Conservation (phyloP, 2,113 vertebrate genomes). For the Theristicus caerulescens region DNA sequence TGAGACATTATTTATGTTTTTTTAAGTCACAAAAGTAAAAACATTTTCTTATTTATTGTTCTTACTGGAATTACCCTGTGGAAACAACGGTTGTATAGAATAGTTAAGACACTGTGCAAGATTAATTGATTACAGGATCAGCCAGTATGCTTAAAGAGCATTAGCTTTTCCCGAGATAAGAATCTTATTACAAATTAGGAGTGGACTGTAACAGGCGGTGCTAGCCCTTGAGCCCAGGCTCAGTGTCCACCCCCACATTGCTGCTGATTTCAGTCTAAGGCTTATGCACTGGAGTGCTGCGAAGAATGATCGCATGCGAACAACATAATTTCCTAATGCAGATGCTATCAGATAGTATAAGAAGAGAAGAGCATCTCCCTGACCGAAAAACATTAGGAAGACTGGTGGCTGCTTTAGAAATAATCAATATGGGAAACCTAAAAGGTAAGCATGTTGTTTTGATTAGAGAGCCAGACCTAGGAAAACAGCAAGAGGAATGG, state of each 20-base stretch:
- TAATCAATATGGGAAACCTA: background rate
- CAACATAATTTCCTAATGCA: background rate
- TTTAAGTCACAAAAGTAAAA: background rate
- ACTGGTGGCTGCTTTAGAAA: background rate
- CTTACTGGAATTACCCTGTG: background rate
- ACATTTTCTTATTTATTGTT: background rate
- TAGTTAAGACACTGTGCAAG: background rate
- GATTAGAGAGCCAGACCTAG: background rate
- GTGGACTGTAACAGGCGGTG: background rate
- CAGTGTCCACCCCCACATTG: no score
- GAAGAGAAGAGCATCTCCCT: background rate
- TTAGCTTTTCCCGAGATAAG: background rate
- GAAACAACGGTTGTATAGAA: background rate
- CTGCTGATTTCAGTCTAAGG: background rate
- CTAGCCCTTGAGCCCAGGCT: background rate
- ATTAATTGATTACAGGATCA: background rate
- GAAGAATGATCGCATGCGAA: background rate
- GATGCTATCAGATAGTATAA: background rate
- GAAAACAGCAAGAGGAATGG: background rate
- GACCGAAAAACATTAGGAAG: background rate
- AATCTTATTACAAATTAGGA: background rate
- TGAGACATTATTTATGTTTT: background rate
- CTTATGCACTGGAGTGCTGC: background rate
- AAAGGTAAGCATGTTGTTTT: slow-evolving; percentile 22
- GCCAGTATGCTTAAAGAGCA: background rate